Conservation (phyloP, 2,797 vertebrate species). For the Pygocentrus nattereri region DNA sequence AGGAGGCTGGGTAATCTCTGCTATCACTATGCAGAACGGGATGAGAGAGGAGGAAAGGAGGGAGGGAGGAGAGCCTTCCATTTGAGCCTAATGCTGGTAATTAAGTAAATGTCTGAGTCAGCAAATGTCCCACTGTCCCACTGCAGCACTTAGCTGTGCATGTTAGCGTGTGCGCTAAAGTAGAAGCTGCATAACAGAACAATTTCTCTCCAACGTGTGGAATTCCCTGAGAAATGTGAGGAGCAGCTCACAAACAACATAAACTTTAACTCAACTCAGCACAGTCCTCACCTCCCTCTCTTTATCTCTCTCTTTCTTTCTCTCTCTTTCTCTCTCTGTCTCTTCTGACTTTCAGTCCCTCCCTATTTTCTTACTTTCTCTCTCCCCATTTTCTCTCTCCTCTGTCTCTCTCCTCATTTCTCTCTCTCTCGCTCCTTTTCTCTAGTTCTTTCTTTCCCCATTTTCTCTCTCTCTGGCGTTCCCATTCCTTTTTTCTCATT, state of each 20-base stretch:
- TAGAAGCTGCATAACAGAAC: background rate
- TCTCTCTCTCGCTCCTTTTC: background rate
- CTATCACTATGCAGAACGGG: slow-evolving; percentile 65
- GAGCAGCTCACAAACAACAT: slow-evolving; percentile 6
- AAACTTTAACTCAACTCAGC: slow-evolving; percentile 7
- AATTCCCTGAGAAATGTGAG: slow-evolving; percentile 5
- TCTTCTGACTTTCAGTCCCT: background rate
- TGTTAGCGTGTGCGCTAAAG: slow-evolving; percentile 48
- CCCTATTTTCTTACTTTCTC: background rate
- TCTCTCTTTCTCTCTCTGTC: background rate
- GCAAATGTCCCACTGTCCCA: slow-evolving; percentile 63
- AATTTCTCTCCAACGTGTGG: slow-evolving; percentile 15
- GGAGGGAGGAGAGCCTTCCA: slow-evolving; percentile 65
- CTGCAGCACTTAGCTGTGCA: slow-evolving; percentile 4
- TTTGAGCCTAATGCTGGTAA: slow-evolving; percentile 76
- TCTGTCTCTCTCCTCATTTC: background rate
- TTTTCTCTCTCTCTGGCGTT: background rate
- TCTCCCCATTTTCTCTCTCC: background rate
- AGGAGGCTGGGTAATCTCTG: slow-evolving; percentile 70
- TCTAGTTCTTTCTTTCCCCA: slow-evolving; percentile 5
- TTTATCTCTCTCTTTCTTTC: background rate
- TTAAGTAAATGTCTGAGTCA: slow-evolving; percentile 74
- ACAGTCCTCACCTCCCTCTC: background rate
- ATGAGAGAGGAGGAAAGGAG: slow-evolving; percentile 43
- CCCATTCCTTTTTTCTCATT: background rate